phyloP scores from a whole-genome alignment of 2,888 invertebrate species.

The Anthophora plumipes region DNA sequence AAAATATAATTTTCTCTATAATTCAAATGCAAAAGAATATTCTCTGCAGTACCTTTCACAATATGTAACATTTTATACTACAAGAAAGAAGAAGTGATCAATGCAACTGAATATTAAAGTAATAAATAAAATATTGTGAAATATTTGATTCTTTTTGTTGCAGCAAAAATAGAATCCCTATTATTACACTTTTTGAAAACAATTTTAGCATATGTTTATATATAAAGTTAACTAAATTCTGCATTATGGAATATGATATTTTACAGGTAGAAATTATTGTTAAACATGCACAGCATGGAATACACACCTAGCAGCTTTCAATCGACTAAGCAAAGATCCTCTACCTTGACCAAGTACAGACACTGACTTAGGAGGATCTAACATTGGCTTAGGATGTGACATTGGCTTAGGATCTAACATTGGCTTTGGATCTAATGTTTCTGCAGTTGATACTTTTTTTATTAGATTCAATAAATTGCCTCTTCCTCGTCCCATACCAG shows the following conservation, averaged over 20 bases:
- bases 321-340: slow-evolving; percentile 31
- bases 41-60: not conserved
- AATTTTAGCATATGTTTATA: too few species aligned
- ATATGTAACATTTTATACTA: not conserved
- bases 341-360: slow-evolving; percentile 51
- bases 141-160: not conserved
- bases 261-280: not conserved
- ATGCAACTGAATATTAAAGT: not conserved
- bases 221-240: not conserved
- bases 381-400: not conserved
- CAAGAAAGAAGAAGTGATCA: not conserved
- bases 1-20: not conserved
- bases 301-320: slow-evolving; percentile 45
- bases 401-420: not conserved
- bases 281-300: not conserved
- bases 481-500: slow-evolving; percentile 50
- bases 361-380: not conserved
- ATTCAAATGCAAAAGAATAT: not conserved
- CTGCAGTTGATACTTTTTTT: not conserved
- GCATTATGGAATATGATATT: not conserved
- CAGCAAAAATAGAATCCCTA: not conserved
- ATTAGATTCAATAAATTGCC: slow-evolving; percentile 19
- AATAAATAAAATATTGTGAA: not conserved
- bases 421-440: not conserved
- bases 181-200: not conserved